A percentile compares a stretch with the other conserved stretches of the same genome.
phyloP scores from a whole-genome alignment of 1,140 invertebrate species.

The Temnothorax longispinosus region DNA sequence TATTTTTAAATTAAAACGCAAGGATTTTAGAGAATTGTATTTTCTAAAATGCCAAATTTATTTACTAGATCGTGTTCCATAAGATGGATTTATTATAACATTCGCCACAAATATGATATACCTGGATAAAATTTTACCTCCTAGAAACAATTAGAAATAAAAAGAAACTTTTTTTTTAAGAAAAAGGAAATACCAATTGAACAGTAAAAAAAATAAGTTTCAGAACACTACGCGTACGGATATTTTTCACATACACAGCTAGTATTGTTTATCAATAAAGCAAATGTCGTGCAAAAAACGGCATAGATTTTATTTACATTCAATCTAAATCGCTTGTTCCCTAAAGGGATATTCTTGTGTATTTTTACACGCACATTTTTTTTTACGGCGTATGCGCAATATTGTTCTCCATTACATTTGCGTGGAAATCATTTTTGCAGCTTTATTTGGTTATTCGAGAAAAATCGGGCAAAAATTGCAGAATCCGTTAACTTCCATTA shows the following conservation, averaged over 20 bases:
- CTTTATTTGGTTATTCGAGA: conserved; percentile 58
- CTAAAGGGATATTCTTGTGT: conserved; percentile 59
- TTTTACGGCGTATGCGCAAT: conserved; percentile 33
- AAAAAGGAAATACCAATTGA: neutral
- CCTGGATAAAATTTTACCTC: neutral
- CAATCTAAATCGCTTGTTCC: conserved; percentile 58
- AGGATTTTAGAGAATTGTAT: neutral
- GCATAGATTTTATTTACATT: conserved; percentile 60
- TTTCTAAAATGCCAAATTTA: neutral
- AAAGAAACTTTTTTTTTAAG: neutral
- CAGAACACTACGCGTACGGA: neutral
- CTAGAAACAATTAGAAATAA: neutral
- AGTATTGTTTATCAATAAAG: conserved; percentile 58
- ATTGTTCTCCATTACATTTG: conserved; percentile 60
- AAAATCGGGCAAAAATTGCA: conserved; percentile 53
- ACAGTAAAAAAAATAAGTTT: neutral
- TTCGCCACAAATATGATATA: neutral
- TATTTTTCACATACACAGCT: conserved; percentile 2
- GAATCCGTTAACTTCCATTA: conserved; percentile 57
- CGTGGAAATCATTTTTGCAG: conserved; percentile 59
- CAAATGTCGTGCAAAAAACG: conserved; percentile 48
- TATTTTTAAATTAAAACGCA: neutral
- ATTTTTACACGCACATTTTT: conserved; percentile 51
- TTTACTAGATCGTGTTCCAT: neutral
- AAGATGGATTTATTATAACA: neutral